phyloP scores from a whole-genome alignment of 2,888 invertebrate genomes.

The Melieria omissa region DNA sequence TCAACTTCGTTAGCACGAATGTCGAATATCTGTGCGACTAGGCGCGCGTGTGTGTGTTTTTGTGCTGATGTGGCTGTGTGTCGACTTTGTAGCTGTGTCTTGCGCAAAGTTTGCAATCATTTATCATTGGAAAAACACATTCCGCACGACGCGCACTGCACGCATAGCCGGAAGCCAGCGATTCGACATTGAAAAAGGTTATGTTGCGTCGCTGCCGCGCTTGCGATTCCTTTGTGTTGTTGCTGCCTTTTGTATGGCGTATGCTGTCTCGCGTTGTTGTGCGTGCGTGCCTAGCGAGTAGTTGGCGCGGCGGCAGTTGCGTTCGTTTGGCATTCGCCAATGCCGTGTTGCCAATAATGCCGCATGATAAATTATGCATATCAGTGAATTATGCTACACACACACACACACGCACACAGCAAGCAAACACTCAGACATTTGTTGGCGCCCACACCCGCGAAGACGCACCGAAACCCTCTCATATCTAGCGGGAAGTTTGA shows the following conservation, averaged over 20 bases:
- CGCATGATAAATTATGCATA: slow-evolving; percentile 46
- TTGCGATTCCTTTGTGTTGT: not conserved
- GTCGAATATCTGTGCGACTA: not conserved
- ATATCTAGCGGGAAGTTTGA: too few species aligned
- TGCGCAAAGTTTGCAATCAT: too few species aligned
- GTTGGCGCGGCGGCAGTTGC: slow-evolving; percentile 14
- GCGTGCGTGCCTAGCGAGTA: not conserved
- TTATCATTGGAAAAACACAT: too few species aligned
- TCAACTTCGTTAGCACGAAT: not conserved
- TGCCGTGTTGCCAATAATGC: slow-evolving; percentile 41
- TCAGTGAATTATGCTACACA: slow-evolving; percentile 1
- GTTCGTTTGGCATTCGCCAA: slow-evolving; percentile 16
- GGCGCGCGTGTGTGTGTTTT: not conserved
- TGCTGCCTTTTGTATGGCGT: not conserved
- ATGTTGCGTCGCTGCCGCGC: not conserved
- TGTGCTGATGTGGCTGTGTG: not conserved
- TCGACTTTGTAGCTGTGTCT: too few species aligned
- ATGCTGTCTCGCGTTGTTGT: not conserved
- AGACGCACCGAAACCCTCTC: too few species aligned
- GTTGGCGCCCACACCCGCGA: not conserved
- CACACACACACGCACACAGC: not conserved
- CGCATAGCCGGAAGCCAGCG: slow-evolving; percentile 3
- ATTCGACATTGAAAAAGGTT: slow-evolving; percentile 16
- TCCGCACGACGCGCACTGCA: too few species aligned
- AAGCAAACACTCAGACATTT: not conserved